Percentiles rank a stretch among this genome's conserved stretches.
Conservation (phyloP, 2,888 invertebrate species). For the Andrena flavipes region DNA sequence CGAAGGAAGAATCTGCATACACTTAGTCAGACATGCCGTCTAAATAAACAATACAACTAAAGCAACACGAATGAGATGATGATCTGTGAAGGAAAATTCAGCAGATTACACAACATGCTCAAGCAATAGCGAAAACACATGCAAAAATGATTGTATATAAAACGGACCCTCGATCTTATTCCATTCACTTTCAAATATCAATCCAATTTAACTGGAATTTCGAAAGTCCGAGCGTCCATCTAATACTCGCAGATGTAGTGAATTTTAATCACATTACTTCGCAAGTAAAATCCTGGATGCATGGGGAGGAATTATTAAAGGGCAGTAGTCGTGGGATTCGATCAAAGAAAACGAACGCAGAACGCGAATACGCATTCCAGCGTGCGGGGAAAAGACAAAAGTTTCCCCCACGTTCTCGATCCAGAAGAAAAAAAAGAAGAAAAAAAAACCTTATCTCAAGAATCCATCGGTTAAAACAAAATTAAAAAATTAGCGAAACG, state of each 20-base stretch:
- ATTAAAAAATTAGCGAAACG: constrained; percentile 35
- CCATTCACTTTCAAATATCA: neutral
- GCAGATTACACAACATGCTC: constrained; percentile 66
- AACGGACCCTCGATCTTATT: constrained; percentile 34
- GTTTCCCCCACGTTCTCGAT: constrained; percentile 23
- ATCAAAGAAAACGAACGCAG: constrained; percentile 71
- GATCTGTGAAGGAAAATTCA: constrained; percentile 29
- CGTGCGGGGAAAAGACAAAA: constrained; percentile 46
- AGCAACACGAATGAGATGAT: constrained; percentile 47
- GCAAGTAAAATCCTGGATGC: constrained; percentile 51
- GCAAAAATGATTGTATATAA: constrained; percentile 54
- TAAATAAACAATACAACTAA: constrained; percentile 15
- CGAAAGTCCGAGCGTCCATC: constrained; percentile 36
- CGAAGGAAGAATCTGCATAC: neutral
- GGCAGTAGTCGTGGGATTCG: constrained; percentile 19
- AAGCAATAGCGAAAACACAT: constrained; percentile 63
- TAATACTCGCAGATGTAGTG: constrained; percentile 23
- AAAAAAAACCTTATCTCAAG: constrained; percentile 15
- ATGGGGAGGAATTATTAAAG: constrained; percentile 26
- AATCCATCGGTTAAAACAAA: constrained; percentile 18
- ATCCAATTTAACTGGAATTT: neutral
- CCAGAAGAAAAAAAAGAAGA: neutral
- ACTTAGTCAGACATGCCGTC: neutral
- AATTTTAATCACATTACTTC: constrained; percentile 50
- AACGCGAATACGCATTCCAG: constrained; percentile 79